A percentile compares a stretch with the other conserved stretches of the same genome.
Conservation (phyloP, 2,888 invertebrate genomes). For the Antheraea yamamai region DNA sequence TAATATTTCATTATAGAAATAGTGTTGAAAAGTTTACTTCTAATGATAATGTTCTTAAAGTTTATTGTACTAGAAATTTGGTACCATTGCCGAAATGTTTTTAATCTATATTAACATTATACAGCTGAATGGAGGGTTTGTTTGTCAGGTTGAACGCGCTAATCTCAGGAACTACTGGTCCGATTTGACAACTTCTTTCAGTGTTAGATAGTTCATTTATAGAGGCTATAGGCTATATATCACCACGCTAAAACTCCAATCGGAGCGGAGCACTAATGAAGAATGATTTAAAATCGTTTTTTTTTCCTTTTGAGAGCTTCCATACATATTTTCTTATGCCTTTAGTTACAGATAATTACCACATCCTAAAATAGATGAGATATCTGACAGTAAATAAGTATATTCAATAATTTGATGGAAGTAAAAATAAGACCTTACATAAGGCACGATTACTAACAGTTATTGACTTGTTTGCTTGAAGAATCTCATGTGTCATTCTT, state of each 20-base stretch:
- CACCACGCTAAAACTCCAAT: no score
- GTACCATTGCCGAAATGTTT: not conserved
- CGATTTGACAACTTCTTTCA: no score
- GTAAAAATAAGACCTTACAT: not conserved
- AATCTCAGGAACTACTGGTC: no score
- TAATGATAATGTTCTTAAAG: not conserved
- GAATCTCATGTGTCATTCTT: no score
- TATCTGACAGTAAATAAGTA: not conserved
- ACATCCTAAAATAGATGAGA: not conserved
- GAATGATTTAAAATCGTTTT: no score
- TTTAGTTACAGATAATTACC: not conserved
- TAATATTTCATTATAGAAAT: slow-evolving; percentile 51
- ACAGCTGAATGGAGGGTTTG: no score
- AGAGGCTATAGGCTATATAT: no score
- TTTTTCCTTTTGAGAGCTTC: no score
- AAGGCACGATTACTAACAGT: not conserved
- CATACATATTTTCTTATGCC: not conserved
- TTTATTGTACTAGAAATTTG: not conserved
- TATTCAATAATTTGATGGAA: not conserved
- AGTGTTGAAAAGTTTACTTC: slow-evolving; percentile 53
- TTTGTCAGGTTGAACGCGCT: no score
- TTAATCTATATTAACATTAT: not conserved
- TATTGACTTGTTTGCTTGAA: not conserved
- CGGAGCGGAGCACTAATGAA: no score
- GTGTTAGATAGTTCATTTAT: no score